Conservation (phyloP, 1,140 invertebrate species). For the Physella acuta region DNA sequence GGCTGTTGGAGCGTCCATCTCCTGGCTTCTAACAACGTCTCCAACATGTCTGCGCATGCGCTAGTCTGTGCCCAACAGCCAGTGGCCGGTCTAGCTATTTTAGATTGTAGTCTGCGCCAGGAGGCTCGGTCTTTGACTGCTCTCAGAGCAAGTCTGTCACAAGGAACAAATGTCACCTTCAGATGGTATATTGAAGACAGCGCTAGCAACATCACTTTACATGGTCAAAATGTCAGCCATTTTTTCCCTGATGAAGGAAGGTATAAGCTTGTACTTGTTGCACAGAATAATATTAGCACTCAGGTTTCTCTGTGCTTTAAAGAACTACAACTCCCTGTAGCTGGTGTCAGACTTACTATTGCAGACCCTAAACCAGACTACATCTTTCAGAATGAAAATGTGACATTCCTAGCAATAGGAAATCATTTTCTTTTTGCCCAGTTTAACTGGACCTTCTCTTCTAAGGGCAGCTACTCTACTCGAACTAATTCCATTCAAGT, state of each 20-base stretch:
- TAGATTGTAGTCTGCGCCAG: constrained; percentile 4
- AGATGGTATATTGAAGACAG: constrained; percentile 24
- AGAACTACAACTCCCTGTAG: constrained; percentile 10
- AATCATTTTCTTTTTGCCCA: constrained; percentile 14
- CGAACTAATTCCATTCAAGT: background rate
- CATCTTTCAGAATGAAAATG: constrained; percentile 29
- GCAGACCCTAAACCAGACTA: constrained; percentile 20
- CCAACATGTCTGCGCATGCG: background rate
- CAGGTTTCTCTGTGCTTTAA: constrained; percentile 6
- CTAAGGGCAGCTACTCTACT: background rate
- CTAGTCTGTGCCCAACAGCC: constrained; percentile 22
- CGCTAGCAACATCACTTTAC: constrained; percentile 20
- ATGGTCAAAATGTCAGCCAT: constrained; percentile 23
- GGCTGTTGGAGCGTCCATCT: constrained; percentile 23
- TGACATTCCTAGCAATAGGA: constrained; percentile 21
- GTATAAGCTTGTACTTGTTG: constrained; percentile 22
- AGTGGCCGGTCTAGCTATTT: constrained; percentile 16
- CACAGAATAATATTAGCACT: constrained; percentile 22
- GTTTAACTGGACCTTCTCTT: constrained; percentile 23
- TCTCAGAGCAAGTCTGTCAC: background rate
- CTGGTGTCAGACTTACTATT: constrained; percentile 2
- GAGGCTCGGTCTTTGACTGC: background rate
- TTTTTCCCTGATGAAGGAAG: constrained; percentile 23
- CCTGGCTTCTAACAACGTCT: constrained; percentile 30
- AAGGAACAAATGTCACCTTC: constrained; percentile 27